phyloP scores from a whole-genome alignment of 2,888 invertebrate species.

The Leucophora obtusa region DNA sequence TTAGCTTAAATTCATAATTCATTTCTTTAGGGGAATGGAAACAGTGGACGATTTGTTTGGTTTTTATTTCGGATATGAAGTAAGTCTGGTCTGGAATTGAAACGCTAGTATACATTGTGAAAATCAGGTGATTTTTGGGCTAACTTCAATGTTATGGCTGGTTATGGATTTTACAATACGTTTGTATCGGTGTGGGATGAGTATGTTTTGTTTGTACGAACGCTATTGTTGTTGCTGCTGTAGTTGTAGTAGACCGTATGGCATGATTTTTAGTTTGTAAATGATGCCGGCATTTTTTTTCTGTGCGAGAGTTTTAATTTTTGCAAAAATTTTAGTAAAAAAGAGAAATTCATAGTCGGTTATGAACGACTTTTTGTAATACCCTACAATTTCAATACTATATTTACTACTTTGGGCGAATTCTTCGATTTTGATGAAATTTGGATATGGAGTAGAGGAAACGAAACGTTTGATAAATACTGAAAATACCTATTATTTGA shows the following conservation, averaged over 20 bases:
- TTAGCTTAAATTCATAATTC: background rate
- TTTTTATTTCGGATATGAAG: slow-evolving; percentile 9
- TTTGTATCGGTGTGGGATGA: background rate
- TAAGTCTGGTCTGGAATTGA: slow-evolving; percentile 60
- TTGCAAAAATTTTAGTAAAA: slow-evolving; percentile 38
- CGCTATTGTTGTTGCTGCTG: background rate
- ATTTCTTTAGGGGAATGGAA: background rate
- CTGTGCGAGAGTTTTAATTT: background rate
- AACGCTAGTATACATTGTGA: slow-evolving; percentile 70
- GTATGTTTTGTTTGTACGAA: slow-evolving; percentile 15
- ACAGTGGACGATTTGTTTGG: background rate
- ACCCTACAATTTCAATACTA: background rate
- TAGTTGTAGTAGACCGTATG: slow-evolving; percentile 30
- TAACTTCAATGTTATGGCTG: slow-evolving; percentile 47
- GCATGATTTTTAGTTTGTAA: slow-evolving; percentile 57
- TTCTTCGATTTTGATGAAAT: no score
- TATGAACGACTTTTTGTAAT: background rate
- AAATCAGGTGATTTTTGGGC: slow-evolving; percentile 76
- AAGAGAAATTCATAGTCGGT: background rate
- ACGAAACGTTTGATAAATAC: no score
- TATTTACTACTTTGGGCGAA: no score
- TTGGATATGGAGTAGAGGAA: no score
- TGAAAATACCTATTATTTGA: no score
- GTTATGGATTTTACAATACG: slow-evolving; percentile 34
- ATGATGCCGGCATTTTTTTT: slow-evolving; percentile 59